phyloP scores from a whole-genome alignment of 1,140 invertebrate genomes.

The Alviniconcha marisindica region DNA sequence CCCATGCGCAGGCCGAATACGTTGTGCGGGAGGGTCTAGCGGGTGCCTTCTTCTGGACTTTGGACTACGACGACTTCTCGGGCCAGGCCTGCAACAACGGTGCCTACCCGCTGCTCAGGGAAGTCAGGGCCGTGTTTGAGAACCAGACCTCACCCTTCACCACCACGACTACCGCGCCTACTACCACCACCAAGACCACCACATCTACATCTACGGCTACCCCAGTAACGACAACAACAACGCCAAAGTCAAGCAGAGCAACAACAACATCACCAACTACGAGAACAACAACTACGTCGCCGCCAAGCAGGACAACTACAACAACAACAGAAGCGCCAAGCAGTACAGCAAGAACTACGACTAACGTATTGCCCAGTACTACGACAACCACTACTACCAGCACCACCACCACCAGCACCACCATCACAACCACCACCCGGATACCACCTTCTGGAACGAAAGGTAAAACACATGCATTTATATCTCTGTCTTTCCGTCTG shows the following conservation, averaged over 20 bases:
- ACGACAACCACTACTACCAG: neutral
- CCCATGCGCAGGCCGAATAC: neutral
- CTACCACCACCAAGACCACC: neutral
- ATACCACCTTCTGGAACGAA: no score
- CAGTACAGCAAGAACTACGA: neutral
- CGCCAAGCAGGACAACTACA: neutral
- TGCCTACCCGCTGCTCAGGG: neutral
- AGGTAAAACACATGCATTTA: no score
- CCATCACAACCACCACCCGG: no score
- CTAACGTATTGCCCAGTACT: neutral
- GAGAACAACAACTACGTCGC: neutral
- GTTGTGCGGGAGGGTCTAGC: neutral
- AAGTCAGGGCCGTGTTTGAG: constrained; percentile 4
- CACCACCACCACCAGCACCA: constrained; percentile 4
- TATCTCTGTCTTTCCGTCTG: no score
- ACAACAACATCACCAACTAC: neutral
- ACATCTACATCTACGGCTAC: neutral
- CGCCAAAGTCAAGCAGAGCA: no score
- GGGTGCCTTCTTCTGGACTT: neutral
- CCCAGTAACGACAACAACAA: neutral
- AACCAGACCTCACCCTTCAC: neutral
- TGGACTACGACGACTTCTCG: neutral
- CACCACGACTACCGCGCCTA: neutral
- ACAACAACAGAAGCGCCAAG: neutral
- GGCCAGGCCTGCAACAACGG: neutral